Percentiles rank a stretch among this genome's conserved stretches.
Conservation (phyloP, 2,888 invertebrate genomes). For the Drosophila borborema region DNA sequence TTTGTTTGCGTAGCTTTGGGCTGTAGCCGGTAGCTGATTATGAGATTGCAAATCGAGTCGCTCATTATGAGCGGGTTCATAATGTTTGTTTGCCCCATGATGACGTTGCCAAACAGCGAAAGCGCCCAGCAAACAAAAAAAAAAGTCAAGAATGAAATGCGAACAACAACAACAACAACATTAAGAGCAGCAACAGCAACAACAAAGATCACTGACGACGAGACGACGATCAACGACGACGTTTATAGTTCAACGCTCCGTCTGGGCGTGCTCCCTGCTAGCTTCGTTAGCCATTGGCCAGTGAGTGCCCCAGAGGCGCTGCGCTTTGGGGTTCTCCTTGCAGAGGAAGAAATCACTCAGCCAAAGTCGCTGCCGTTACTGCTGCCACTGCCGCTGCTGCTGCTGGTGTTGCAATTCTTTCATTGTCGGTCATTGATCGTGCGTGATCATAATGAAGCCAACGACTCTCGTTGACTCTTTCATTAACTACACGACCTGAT, state of each 20-base stretch:
- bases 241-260: slow-evolving; percentile 83
- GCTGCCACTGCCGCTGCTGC: slow-evolving; percentile 28
- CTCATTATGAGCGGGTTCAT: slow-evolving; percentile 61
- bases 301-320: slow-evolving; percentile 58
- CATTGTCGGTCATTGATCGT: slow-evolving; percentile 77
- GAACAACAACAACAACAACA: slow-evolving; percentile 24
- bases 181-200: slow-evolving; percentile 31
- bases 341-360: slow-evolving; percentile 73
- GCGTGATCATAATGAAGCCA: slow-evolving; percentile 74
- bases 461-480: slow-evolving; percentile 70
- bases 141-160: slow-evolving; percentile 23
- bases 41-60: slow-evolving; percentile 75
- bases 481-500: slow-evolving; percentile 65
- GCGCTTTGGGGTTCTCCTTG: slow-evolving; percentile 42
- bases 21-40: slow-evolving; percentile 71
- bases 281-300: slow-evolving; percentile 71
- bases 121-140: neutral
- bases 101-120: slow-evolving; percentile 75
- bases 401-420: slow-evolving; percentile 32
- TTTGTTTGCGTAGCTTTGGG: slow-evolving; percentile 33
- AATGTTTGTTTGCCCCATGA: slow-evolving; percentile 61
- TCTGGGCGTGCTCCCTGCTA: slow-evolving; percentile 46
- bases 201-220: slow-evolving; percentile 46
- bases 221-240: slow-evolving; percentile 57
- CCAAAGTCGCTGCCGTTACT: slow-evolving; percentile 47